Conservation (phyloP, 1,140 invertebrate species). For the Ridgeia piscesae region DNA sequence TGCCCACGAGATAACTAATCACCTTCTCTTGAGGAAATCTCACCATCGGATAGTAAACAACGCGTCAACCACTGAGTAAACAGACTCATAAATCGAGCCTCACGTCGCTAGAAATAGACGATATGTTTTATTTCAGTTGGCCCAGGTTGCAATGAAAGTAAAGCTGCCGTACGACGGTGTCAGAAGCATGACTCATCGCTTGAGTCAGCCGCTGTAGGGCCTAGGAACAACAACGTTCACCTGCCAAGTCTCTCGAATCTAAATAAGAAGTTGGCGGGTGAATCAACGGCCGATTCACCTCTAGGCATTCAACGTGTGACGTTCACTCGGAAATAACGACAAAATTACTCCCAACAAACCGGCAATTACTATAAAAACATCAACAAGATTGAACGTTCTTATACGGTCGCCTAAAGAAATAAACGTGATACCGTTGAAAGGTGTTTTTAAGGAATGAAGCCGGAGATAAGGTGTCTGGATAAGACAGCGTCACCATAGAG, state of each 20-base stretch:
- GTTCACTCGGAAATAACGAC: not conserved
- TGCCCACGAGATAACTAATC: not conserved
- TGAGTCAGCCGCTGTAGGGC: not conserved
- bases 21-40: not conserved
- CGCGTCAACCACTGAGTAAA: not conserved
- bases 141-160: not conserved
- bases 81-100: not conserved
- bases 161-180: not conserved
- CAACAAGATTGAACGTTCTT: too few species aligned
- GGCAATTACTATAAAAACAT: not conserved
- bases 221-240: not conserved
- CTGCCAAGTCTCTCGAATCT: not conserved
- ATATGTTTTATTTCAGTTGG: not conserved
- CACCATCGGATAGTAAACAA: not conserved
- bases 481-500: too few species aligned
- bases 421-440: too few species aligned
- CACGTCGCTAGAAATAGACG: not conserved
- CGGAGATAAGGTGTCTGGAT: too few species aligned
- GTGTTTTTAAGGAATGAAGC: too few species aligned
- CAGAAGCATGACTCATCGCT: not conserved
- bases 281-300: not conserved
- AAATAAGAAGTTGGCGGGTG: too few species aligned
- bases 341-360: not conserved
- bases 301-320: not conserved
- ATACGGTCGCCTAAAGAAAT: too few species aligned